A percentile compares a stretch with the other conserved stretches of the same genome.
phyloP scores from a whole-genome alignment of 2,888 invertebrate species.

The Caenorhabditis sulstoni region DNA sequence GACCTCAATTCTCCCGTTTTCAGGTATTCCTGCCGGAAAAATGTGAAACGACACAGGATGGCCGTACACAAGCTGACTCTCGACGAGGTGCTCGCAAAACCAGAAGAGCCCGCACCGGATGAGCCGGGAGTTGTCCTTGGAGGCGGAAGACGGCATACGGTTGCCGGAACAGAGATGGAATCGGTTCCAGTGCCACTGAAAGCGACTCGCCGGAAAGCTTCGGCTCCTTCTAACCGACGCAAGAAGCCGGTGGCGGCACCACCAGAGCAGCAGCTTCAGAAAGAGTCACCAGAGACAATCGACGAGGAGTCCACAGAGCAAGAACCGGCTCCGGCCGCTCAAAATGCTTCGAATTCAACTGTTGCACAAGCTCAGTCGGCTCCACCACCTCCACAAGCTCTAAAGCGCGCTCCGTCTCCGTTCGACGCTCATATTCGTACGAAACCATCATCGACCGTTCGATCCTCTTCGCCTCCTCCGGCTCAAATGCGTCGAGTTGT shows the following conservation, averaged over 20 bases:
- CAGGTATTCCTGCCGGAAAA: conserved; percentile 76
- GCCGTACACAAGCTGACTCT: conserved; percentile 74
- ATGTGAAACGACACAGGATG: conserved; percentile 76
- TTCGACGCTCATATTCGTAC: too few relatives aligned
- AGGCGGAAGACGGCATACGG: conserved; percentile 40
- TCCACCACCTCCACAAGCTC: too few relatives aligned
- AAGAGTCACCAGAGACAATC: not conserved
- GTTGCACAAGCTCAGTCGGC: too few relatives aligned
- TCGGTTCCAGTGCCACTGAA: not conserved
- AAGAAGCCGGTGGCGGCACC: not conserved
- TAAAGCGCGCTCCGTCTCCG: too few relatives aligned
- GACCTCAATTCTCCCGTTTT: conserved; percentile 1
- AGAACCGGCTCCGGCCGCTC: too few relatives aligned
- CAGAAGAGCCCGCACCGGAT: conserved; percentile 51
- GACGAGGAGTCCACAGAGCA: not conserved
- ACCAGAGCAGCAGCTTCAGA: not conserved
- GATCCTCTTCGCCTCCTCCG: too few relatives aligned
- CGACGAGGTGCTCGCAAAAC: conserved; percentile 61
- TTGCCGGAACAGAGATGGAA: conserved; percentile 14
- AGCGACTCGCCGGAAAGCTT: conserved; percentile 24
- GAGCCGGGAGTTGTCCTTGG: not conserved
- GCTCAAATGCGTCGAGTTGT: too few relatives aligned
- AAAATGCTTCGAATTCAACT: too few relatives aligned
- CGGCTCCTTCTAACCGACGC: conserved; percentile 8
- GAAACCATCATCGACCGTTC: too few relatives aligned